Evolutionary conservation across 2,888 invertebrate genomes (phyloP).

Genomic region (Drosophila austrosaltans): DNA sequence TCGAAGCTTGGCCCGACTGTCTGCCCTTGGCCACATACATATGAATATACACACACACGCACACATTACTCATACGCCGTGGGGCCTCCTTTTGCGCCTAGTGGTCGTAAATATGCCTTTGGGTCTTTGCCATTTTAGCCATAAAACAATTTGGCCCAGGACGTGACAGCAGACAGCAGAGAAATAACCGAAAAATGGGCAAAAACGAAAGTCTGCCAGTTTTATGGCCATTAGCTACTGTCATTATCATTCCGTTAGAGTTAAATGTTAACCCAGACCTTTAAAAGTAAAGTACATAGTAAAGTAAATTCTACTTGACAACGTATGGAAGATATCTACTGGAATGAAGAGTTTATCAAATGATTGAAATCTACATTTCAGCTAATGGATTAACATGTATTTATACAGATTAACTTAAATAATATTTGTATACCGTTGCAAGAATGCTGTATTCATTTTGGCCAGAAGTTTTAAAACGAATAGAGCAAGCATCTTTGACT

Average conservation of each 20-base stretch:
- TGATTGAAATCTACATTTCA: no score
- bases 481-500: no score
- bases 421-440: no score
- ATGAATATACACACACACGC: constrained; percentile 12
- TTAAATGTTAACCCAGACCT: background rate
- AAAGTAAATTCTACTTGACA: no score
- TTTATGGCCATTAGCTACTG: constrained; percentile 59
- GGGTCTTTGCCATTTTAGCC: constrained; percentile 32
- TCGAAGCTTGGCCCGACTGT: constrained; percentile 19
- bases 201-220: constrained; percentile 33
- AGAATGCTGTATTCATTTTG: no score
- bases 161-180: constrained; percentile 33
- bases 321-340: no score
- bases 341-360: no score
- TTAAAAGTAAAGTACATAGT: background rate
- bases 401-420: no score
- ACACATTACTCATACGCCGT: constrained; percentile 65
- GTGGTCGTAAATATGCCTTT: constrained; percentile 38
- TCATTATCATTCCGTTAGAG: constrained; percentile 46
- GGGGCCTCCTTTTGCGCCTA: constrained; percentile 5
- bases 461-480: no score
- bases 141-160: constrained; percentile 52
- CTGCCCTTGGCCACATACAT: constrained; percentile 58
- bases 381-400: no score
- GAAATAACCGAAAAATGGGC: constrained; percentile 2